phyloP scores from a whole-genome alignment of 2,888 invertebrate species.

The Cephus sareptanus region DNA sequence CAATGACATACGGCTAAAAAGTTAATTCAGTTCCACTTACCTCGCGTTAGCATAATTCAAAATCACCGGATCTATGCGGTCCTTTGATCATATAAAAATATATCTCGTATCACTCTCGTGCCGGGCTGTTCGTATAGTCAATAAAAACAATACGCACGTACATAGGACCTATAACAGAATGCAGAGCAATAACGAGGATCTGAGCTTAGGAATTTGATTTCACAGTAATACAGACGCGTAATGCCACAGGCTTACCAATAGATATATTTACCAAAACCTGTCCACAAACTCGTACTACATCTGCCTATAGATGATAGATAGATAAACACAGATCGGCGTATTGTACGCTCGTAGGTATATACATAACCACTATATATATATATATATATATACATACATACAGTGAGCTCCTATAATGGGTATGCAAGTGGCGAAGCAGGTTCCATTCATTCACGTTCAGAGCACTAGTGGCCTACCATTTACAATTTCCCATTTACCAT shows the following conservation, averaged over 20 bases:
- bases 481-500: conserved; percentile 61
- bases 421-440: conserved; percentile 63
- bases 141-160: neutral
- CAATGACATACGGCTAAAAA: neutral
- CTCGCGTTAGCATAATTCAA: neutral
- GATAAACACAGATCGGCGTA: conserved; percentile 37
- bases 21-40: neutral
- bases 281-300: conserved; percentile 12
- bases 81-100: neutral
- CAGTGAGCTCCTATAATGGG: conserved; percentile 54
- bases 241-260: neutral
- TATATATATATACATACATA: neutral
- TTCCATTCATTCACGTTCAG: conserved; percentile 64
- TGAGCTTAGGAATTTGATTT: neutral
- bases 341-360: conserved; percentile 16
- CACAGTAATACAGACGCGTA: neutral
- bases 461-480: conserved; percentile 54
- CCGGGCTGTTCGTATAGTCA: neutral
- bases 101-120: neutral
- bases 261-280: neutral
- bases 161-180: neutral
- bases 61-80: neutral
- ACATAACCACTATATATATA: neutral
- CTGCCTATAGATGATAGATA: conserved; percentile 24
- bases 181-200: neutral